Evolutionary conservation across 2,888 invertebrate species (phyloP).

Genomic region (Drosophila merina): DNA sequence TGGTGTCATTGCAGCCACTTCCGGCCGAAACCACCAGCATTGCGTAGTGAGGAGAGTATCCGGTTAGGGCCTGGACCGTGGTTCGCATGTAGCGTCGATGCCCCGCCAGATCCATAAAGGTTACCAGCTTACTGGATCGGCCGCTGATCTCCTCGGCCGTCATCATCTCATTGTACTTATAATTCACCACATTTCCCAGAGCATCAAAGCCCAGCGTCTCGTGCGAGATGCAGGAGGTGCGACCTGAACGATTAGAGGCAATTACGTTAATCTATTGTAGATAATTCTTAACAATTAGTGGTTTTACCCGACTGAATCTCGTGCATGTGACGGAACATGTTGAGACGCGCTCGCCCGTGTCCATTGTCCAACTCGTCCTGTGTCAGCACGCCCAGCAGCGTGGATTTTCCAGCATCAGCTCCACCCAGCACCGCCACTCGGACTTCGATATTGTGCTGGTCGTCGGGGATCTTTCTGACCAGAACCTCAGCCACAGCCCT

Average conservation of each 20-base stretch:
- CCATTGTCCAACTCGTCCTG: constrained; percentile 99
- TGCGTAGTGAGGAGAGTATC: constrained; percentile 96
- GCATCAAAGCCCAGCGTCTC: constrained; percentile 98
- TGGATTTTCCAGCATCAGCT: constrained; percentile 98
- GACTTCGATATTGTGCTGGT: constrained; percentile 94
- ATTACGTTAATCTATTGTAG: not conserved
- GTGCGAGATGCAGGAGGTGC: constrained; percentile 97
- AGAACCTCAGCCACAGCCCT: constrained; percentile 93
- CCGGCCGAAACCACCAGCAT: constrained; percentile 93
- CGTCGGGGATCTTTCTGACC: constrained; percentile 94
- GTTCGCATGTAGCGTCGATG: constrained; percentile 98
- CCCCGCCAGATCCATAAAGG: constrained; percentile 97
- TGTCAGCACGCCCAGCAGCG: constrained; percentile 96
- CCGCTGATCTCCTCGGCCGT: constrained; percentile 97
- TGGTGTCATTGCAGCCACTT: constrained; percentile 91
- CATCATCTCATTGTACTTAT: constrained; percentile 93
- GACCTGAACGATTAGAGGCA: constrained; percentile 85
- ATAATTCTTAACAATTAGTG: not conserved
- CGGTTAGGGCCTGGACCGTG: constrained; percentile 96
- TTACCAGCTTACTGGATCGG: constrained; percentile 95
- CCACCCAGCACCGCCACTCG: constrained; percentile 97
- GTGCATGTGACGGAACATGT: constrained; percentile 97
- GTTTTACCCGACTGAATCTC: constrained; percentile 90
- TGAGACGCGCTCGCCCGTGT: constrained; percentile 95
- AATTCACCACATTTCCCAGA: constrained; percentile 92